Percentiles rank a stretch among this genome's conserved stretches.
phyloP scores from a whole-genome alignment of 2,113 vertebrate genomes.

The Pseudopodoces humilis region DNA sequence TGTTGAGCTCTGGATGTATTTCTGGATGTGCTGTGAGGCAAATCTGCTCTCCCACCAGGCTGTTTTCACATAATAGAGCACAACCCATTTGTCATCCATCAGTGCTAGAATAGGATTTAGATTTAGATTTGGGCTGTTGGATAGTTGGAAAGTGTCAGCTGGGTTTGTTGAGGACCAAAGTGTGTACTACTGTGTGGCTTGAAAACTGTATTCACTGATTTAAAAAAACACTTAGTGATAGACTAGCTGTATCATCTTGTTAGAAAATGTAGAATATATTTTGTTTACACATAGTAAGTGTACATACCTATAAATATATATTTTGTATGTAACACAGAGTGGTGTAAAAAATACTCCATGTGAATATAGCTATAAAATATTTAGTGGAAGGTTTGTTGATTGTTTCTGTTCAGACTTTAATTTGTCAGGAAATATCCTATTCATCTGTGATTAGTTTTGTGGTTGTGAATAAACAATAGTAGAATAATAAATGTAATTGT shows the following conservation, averaged over 20 bases:
- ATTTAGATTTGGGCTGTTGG: neutral
- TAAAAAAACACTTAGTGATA: fast-evolving
- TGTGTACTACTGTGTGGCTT: fast-evolving
- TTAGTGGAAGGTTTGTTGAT: constrained; percentile 15
- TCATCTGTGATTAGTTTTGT: constrained; percentile 45
- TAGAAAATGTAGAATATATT: neutral
- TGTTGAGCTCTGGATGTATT: neutral
- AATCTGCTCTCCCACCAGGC: neutral
- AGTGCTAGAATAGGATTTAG: neutral
- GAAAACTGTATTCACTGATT: neutral
- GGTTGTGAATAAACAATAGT: constrained; percentile 41
- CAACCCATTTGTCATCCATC: neutral
- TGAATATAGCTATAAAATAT: constrained; percentile 15
- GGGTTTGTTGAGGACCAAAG: neutral
- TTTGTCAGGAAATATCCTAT: constrained; percentile 43
- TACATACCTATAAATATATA: fast-evolving
- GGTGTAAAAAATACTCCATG: neutral
- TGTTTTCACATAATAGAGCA: neutral
- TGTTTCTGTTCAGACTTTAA: constrained; percentile 32
- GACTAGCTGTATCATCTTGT: neutral
- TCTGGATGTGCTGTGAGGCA: neutral
- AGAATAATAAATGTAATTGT: constrained; percentile 46
- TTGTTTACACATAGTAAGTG: neutral
- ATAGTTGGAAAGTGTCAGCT: neutral
- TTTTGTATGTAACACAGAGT: neutral